A percentile compares a stretch with the other conserved stretches of the same genome.
These are phyloP conservation scores for Molanna angustata DNA, from an alignment of 2,888 invertebrate species.

Conservation along the genomic window DNA sequence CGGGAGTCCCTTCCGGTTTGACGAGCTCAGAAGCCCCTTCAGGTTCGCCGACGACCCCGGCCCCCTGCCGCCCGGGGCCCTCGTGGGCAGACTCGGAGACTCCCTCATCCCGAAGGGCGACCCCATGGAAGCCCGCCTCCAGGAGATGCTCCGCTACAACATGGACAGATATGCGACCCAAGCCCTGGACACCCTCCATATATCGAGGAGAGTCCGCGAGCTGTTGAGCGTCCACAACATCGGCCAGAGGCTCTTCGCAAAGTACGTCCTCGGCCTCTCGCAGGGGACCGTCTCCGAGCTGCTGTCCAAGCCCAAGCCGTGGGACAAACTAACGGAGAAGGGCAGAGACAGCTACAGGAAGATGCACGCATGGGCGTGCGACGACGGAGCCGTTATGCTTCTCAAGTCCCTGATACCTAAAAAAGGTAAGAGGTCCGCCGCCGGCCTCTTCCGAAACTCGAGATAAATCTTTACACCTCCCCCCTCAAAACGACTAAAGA, in stretches of 20 bases:
- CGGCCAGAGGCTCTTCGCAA: slow-evolving; percentile 97
- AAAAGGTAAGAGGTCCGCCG: slow-evolving; percentile 74
- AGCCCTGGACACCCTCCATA: slow-evolving; percentile 91
- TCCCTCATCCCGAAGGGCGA: slow-evolving; percentile 90
- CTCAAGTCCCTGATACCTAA: slow-evolving; percentile 97
- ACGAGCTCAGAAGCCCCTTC: slow-evolving; percentile 75
- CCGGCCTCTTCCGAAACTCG: slow-evolving; percentile 33
- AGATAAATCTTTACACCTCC: slow-evolving; percentile 27
- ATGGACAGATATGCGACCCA: slow-evolving; percentile 95
- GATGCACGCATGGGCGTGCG: slow-evolving; percentile 99
- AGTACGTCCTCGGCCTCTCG: slow-evolving; percentile 93
- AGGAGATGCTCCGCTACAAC: slow-evolving; percentile 91
- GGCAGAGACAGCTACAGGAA: slow-evolving; percentile 98
- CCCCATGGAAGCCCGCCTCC: slow-evolving; percentile 89
- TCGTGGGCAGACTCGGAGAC: slow-evolving; percentile 82
- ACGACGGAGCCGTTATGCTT: slow-evolving; percentile 94
- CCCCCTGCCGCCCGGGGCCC: slow-evolving; percentile 70
- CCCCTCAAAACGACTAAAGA: too few relatives aligned
- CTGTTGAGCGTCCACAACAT: slow-evolving; percentile 96
- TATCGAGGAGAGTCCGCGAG: slow-evolving; percentile 90
- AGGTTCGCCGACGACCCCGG: slow-evolving; percentile 83
- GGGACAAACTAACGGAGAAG: slow-evolving; percentile 99
- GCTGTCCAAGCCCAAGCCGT: slow-evolving; percentile 97
- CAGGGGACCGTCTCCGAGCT: slow-evolving; percentile 99
- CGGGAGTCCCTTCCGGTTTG: slow-evolving; percentile 72